Base-by-base conservation (phyloP, 1,140 invertebrate species). In the Caerostris darwini region DNA sequence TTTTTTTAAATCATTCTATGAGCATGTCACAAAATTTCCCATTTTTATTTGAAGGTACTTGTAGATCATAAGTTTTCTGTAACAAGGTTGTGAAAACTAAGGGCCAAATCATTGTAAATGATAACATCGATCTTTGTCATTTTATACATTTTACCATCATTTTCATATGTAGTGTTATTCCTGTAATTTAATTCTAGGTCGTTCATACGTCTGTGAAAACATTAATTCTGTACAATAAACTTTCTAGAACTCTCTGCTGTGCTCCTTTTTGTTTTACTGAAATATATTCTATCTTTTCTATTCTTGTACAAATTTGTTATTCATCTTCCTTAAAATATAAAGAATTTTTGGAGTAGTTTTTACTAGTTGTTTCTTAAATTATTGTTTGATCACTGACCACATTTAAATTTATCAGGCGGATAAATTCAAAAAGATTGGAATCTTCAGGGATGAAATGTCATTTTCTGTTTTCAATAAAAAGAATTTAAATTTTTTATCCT, bases 61-160 rank as follows among this genome's bases (percentile, higher is more conserved):
- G 34, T 34, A 34, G 34, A 34, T 1, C 34, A 34, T 34, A 34
- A 67, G 64, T 67, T 67, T 67, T 67, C n/a, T 7, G 3, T 4
- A 67, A 14, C n/a, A 85, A 34, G 54, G 56, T 85, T 87, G 64
- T 87, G 92, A 87, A 87, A 93, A 71, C 57, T 14, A 87, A 86
- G 92, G 83, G 92, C 92, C 92, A 93, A 93, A 93, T 93, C 92
- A 93, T 93, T 93, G 92, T 93, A 93, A 86, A 93, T 93, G 54
- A 87, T 53, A 85, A 71, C 92, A 93, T 93, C 57, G 2, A 89
- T 69, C 58, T 56, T 87, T 93, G 82, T 86, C 92, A 93, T 93
- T 93, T 93, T 93, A 93, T 93, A 87, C 71, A 93, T 93, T 87
- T 93, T 93, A 87, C 19, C 34, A 59, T 82, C 71, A 92, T 59